Percentiles rank a stretch among this genome's conserved stretches.
These are phyloP conservation scores for Petrosia ficiformis DNA, from an alignment of 37 sponge, comb jelly and placozoan genomes.

Conservation along the genomic window DNA sequence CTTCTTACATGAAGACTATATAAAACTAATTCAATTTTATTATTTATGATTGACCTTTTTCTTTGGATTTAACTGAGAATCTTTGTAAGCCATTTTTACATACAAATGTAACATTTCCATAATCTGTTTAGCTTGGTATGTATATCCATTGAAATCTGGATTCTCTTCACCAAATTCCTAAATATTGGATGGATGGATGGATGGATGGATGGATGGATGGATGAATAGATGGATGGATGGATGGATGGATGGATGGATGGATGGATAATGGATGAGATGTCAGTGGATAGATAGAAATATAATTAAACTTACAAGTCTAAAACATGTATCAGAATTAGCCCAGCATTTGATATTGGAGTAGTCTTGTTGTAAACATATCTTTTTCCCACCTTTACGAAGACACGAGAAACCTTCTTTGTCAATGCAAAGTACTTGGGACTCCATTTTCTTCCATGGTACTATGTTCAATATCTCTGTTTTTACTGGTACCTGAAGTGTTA, in stretches of 20 bases:
- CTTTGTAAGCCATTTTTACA: conserved; percentile 19
- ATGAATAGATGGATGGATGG: no score
- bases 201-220: no score
- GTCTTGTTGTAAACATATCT: conserved; percentile 18
- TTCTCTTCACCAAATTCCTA: conserved; percentile 32
- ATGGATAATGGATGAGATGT: neutral
- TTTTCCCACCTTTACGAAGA: conserved; percentile 16
- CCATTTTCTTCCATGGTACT: conserved; percentile 56
- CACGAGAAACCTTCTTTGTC: conserved; percentile 25
- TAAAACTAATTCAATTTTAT: no score
- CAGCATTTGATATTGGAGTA: conserved; percentile 40
- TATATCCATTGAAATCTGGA: conserved; percentile 32
- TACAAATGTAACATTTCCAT: conserved; percentile 39
- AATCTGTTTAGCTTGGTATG: conserved; percentile 52
- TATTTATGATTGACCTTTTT: no score
- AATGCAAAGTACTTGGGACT: conserved; percentile 35
- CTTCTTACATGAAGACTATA: no score
- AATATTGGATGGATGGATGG: no score
- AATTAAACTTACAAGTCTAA: conserved; percentile 33
- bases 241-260: no score
- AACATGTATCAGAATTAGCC: conserved; percentile 26
- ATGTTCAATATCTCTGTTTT: conserved; percentile 29
- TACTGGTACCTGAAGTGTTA: conserved; percentile 34
- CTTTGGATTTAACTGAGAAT: no score
- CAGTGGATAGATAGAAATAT: neutral